Base-by-base conservation (phyloP, 1,140 invertebrate genomes). In the Euura lappo region DNA sequence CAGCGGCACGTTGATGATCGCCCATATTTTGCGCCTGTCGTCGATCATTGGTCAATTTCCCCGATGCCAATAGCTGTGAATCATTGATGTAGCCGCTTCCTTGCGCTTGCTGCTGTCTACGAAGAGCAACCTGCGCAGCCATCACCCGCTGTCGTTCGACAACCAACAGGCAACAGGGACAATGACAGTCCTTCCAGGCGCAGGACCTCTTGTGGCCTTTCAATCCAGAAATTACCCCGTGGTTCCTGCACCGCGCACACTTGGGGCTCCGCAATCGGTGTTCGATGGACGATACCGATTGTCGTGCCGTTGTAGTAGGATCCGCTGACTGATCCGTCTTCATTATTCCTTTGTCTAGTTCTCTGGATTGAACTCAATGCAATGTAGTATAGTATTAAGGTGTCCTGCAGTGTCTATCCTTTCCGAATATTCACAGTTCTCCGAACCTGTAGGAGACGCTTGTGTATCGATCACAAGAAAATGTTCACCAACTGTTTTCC, bases 81-180 rank as follows among this genome's bases (percentile, higher is more conserved):
- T 60, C 51, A 6, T 60, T 74, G 72, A 78, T 71, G 46, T 75
- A 72, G 74, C 70, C 43, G 71, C 79, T 80, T 5, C 79, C 85
- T 69, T 89, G 90, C 28, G 91, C 90, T 13, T 91, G 90, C 71
- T 93, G 92, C 77, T 92, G 91, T 64, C 92, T 88, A 4, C 92
- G 85, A 1, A 93, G 79, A 0, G 92, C 92, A 6, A 91, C 90
- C 81, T 91, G 83, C 8, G 95, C 95, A 7, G 96, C 96, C 95
- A 97, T 97, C 1, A 97, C 95, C 8, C 95, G 86, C 79, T 97
- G 95, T 68, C 96, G 86, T 82, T 97, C 95, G 2, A 95, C 93
- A 6, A 97, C 95, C n/a, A 97, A 86, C 71, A 94, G 90, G 81
- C 96, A 97, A 76, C 95, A 95, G 47, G 94, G 91, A 83, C 96